Evolutionary conservation across 2,888 invertebrate species (phyloP).

Genomic region (Graphium colonna): DNA sequence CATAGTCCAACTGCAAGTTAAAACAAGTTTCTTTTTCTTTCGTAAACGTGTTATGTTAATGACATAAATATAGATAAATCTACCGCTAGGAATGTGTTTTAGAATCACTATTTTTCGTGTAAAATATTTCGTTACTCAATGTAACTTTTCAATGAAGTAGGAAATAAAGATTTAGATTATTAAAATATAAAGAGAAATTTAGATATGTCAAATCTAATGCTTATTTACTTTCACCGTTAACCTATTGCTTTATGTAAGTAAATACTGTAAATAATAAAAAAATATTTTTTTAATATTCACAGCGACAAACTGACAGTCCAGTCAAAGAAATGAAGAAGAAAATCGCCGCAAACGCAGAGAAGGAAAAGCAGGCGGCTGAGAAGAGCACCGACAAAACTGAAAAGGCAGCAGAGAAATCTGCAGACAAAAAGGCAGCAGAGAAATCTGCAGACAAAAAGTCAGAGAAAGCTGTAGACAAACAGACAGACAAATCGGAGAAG

Average conservation of each 20-base stretch:
- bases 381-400: conserved; percentile 41
- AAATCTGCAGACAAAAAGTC: conserved; percentile 28
- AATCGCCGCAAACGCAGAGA: conserved; percentile 65
- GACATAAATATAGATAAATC: background rate
- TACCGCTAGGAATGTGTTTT: no score
- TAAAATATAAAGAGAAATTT: no score
- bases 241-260: no score
- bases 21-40: background rate
- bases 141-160: no score
- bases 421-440: conserved; percentile 30
- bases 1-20: no score
- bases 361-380: conserved; percentile 58
- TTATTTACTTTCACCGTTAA: no score
- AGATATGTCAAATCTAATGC: no score
- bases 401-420: conserved; percentile 32
- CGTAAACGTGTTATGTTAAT: background rate
- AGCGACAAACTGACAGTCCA: conserved; percentile 58
- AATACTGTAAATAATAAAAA: no score
- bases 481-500: conserved; percentile 31
- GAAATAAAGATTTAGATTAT: no score
- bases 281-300: conserved; percentile 23
- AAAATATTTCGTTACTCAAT: no score
- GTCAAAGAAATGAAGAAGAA: conserved; percentile 74
- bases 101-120: no score
- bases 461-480: conserved; percentile 40